Base-by-base conservation (phyloP, 2,888 invertebrate species). In the Microctonus aethiopoides region DNA sequence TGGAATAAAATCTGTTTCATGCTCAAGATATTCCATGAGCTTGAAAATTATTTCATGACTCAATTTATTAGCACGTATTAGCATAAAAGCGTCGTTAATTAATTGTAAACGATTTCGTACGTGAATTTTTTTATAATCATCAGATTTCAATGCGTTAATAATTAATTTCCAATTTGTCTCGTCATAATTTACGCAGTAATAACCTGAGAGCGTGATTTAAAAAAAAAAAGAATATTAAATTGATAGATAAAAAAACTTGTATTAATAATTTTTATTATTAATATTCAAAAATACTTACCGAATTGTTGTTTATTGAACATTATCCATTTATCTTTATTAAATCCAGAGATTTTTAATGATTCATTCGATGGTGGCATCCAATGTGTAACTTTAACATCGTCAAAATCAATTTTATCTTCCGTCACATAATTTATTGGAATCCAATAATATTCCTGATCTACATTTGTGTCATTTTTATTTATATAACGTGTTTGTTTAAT, bases 241-340 rank as follows among this genome's bases (percentile, higher is more conserved):
- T 1, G n/a, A 46, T 46, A 16, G 16, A 7, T n/a, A 46, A 20
- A n/a, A n/a, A n/a, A n/a, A n/a, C n/a, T n/a, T n/a, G n/a, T n/a
- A n/a, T n/a, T 52, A 16, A 10, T 20, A 22, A n/a, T 24, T 11
- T 20, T 16, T 52, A 1, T 22, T 9, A n/a, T 6, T 52, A 22
- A 9, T 46, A 22, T 52, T 20, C 51, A 52, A n/a, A n/a, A n/a
- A n/a, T n/a, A n/a, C n/a, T n/a, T 78, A 91, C 91, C 91, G 69
- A 90, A 90, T 80, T 91, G 90, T 74, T 91, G 90, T 63, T 90
- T 89, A 77, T 93, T 93, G 16, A 92, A 78, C 56, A 93, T 89
- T 69, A 89, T 87, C 92, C 92, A 92, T 0, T 87, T 83, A 0
- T 84, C 0, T 81, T 60, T 0, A 83, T 73, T 0, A 87, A 71